phyloP scores from a whole-genome alignment of 2,113 vertebrate genomes.

The Archilochus colubris region DNA sequence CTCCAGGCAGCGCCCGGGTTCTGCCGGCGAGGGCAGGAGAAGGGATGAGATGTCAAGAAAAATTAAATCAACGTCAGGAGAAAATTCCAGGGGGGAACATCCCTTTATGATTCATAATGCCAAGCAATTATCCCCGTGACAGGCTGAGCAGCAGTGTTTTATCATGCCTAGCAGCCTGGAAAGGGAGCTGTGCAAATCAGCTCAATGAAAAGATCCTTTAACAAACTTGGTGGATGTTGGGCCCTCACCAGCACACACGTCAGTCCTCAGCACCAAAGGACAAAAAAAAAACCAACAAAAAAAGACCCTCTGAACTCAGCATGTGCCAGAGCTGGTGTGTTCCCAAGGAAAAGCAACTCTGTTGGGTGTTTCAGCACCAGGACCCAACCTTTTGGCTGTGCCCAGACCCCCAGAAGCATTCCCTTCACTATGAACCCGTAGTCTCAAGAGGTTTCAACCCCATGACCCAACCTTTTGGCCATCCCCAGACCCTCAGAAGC shows the following conservation, averaged over 20 bases:
- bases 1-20: not conserved
- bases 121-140: constrained; percentile 14
- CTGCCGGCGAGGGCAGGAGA: not conserved
- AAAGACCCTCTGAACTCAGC: rapidly evolving
- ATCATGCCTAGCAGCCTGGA: constrained; percentile 10
- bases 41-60: not conserved
- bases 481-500: no score
- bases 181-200: not conserved
- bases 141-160: not conserved
- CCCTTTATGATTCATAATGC: constrained; percentile 24
- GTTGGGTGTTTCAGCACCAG: not conserved
- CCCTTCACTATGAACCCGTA: no score
- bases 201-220: not conserved
- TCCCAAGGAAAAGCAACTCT: not conserved
- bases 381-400: no score
- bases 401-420: no score
- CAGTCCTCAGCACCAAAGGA: not conserved
- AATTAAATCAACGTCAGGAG: constrained; percentile 50
- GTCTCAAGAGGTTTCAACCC: no score
- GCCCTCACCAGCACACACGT: not conserved
- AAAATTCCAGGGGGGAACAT: constrained; percentile 27
- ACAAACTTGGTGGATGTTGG: not conserved
- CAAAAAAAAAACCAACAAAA: not conserved
- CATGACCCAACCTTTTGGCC: no score
- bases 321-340: not conserved